phyloP scores from a whole-genome alignment of 2,888 invertebrate genomes.

The Melieria omissa region DNA sequence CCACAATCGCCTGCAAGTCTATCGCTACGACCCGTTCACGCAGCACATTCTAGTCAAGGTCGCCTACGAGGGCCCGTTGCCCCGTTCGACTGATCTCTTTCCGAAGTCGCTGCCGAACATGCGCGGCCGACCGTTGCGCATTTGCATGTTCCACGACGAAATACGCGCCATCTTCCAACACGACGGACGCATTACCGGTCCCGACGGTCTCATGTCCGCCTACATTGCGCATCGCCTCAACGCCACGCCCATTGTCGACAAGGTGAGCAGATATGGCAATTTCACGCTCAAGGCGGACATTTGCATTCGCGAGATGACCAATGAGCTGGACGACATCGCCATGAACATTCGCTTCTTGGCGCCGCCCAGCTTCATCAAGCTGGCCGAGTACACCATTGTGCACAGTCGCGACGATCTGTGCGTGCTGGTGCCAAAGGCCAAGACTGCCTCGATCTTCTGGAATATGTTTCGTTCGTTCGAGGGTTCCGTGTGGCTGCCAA shows the following conservation, averaged over 20 bases:
- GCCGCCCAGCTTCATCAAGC: constrained; percentile 67
- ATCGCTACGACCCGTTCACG: constrained; percentile 69
- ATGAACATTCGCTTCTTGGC: constrained; percentile 70
- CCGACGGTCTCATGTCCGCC: constrained; percentile 65
- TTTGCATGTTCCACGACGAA: constrained; percentile 64
- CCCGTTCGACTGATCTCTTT: constrained; percentile 52
- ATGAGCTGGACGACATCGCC: constrained; percentile 67
- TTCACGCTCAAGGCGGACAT: constrained; percentile 51
- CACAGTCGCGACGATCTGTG: constrained; percentile 70
- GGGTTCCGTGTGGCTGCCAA: constrained; percentile 55
- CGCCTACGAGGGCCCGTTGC: constrained; percentile 2
- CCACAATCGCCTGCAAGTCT: constrained; percentile 64
- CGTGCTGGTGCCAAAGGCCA: constrained; percentile 69
- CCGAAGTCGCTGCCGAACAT: constrained; percentile 58
- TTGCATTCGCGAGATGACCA: constrained; percentile 53
- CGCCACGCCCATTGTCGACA: constrained; percentile 66
- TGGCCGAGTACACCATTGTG: constrained; percentile 70
- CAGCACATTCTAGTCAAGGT: constrained; percentile 64
- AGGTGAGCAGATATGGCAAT: constrained; percentile 44
- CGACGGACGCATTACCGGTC: constrained; percentile 58
- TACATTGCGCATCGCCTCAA: constrained; percentile 66
- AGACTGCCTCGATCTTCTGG: constrained; percentile 68
- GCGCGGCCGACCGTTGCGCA: constrained; percentile 56
- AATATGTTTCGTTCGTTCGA: constrained; percentile 64
- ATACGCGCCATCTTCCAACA: constrained; percentile 61